phyloP scores from a whole-genome alignment of 2,113 vertebrate genomes.

The human (Homo sapiens) region GRCh38 chr5:90885001-90885500 shows the following conservation, averaged over 20 bases:
- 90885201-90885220: not conserved
- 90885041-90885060: not conserved
- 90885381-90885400: not conserved
- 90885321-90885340: conserved; percentile 18
- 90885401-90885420: not conserved
- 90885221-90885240: conserved; percentile 2
- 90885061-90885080: not conserved
- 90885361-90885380: conserved; percentile 14
- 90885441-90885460: not conserved
- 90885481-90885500: not conserved
- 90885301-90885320: not conserved
- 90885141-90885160: not conserved
- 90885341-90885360: not conserved
- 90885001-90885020: not conserved
- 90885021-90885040: not conserved
- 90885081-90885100: not conserved
- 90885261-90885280: not conserved
- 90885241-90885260: not conserved
- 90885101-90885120: not conserved
- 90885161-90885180: not conserved
- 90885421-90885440: not conserved
- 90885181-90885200: not conserved
- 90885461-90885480: not conserved
- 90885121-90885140: not conserved
- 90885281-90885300: not conserved